phyloP scores from a whole-genome alignment of 2,888 invertebrate species.

The Brachylomia viminalis region DNA sequence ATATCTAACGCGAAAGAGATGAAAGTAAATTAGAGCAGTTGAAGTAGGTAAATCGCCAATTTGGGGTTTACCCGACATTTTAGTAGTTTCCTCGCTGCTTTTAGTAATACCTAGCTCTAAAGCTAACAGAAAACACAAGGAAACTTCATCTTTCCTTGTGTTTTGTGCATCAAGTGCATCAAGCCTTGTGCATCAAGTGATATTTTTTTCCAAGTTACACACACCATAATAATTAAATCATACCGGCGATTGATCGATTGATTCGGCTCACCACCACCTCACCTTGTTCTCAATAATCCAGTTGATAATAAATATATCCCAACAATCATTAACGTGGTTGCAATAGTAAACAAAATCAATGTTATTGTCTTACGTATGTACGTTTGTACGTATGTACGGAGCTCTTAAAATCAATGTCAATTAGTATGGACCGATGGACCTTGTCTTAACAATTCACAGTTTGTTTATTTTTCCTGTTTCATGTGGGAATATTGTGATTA shows the following conservation, averaged over 20 bases:
- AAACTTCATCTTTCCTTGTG: too few species aligned
- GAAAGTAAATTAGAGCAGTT: too few species aligned
- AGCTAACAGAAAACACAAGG: too few species aligned
- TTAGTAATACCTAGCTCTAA: too few species aligned
- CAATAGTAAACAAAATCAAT: conserved; percentile 41
- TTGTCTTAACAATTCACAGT: conserved; percentile 27
- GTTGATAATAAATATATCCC: conserved; percentile 44
- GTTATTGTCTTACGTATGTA: conserved; percentile 31
- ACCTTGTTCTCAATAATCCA: conserved; percentile 47
- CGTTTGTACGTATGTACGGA: not conserved
- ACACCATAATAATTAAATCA: not conserved
- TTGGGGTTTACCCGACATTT: too few species aligned
- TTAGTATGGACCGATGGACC: conserved; percentile 41
- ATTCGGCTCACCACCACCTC: conserved; percentile 14
- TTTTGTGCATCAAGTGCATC: too few species aligned
- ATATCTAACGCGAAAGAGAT: too few species aligned
- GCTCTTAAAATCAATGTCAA: conserved; percentile 53
- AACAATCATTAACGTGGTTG: conserved; percentile 18
- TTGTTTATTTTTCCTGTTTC: conserved; percentile 49
- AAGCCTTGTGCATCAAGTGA: too few species aligned
- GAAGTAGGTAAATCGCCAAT: too few species aligned
- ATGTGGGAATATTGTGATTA: conserved; percentile 45
- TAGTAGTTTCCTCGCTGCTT: too few species aligned
- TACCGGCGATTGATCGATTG: not conserved
- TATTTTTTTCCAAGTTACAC: not conserved